These are phyloP conservation scores for Pantherophis alleghaniensis DNA, from an alignment of 2,797 vertebrate species.

Conservation along the genomic window DNA sequence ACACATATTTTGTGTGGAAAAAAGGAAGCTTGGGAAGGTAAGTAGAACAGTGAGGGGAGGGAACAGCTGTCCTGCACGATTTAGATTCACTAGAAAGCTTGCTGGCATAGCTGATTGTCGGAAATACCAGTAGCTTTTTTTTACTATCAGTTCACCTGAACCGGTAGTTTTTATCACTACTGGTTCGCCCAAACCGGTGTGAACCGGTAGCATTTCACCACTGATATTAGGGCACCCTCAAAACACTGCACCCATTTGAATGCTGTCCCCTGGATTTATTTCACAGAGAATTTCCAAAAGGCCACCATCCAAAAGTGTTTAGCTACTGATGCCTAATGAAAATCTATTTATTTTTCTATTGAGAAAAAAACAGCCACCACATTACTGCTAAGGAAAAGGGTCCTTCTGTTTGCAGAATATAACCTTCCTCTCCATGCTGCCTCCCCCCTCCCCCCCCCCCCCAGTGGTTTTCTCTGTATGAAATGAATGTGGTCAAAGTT, in stretches of 20 bases:
- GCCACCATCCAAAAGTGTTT: conserved; percentile 20
- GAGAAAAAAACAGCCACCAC: conserved; percentile 37
- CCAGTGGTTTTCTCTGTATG: conserved; percentile 51
- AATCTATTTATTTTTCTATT: conserved; percentile 29
- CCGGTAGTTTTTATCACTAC: too few relatives aligned
- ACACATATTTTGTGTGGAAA: too few relatives aligned
- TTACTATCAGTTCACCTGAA: too few relatives aligned
- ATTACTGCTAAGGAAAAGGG: conserved; percentile 29
- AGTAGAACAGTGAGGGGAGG: too few relatives aligned
- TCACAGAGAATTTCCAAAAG: neutral
- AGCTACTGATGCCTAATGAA: conserved; percentile 10
- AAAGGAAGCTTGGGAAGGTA: too few relatives aligned
- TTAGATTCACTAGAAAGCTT: too few relatives aligned
- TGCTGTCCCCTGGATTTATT: conserved; percentile 5
- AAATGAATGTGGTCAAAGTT: conserved; percentile 58
- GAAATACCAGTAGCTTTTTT: too few relatives aligned
- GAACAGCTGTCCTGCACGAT: too few relatives aligned
- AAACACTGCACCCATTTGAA: neutral
- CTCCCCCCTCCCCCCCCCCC: neutral
- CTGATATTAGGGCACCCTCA: neutral
- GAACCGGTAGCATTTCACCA: too few relatives aligned
- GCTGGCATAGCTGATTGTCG: too few relatives aligned
- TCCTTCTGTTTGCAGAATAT: neutral
- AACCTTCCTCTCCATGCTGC: conserved; percentile 39
- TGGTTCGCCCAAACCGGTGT: too few relatives aligned